These are phyloP conservation scores for Eupithecia tripunctaria DNA, from an alignment of 2,888 invertebrate species.

Conservation along the genomic window DNA sequence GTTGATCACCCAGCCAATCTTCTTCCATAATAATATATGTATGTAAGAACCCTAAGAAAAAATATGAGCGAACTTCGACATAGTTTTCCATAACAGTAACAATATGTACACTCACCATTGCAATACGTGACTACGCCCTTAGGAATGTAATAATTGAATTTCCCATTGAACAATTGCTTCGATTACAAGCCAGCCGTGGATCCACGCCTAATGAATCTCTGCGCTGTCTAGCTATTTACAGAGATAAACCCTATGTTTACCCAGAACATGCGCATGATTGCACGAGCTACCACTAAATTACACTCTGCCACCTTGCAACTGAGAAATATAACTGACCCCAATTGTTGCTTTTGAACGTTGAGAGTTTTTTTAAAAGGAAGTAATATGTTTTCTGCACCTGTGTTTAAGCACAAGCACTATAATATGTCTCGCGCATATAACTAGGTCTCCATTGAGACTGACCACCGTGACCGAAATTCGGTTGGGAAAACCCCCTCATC, in stretches of 20 bases:
- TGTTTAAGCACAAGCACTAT: not conserved
- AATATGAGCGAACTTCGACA: not conserved
- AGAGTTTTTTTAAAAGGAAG: not conserved
- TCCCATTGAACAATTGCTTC: slow-evolving; percentile 82
- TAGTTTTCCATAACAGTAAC: not conserved
- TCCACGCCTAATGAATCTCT: slow-evolving; percentile 83
- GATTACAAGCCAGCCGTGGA: slow-evolving; percentile 78
- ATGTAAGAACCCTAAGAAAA: not conserved
- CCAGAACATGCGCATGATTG: slow-evolving; percentile 81
- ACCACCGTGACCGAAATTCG: not conserved
- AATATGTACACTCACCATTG: not conserved
- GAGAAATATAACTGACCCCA: slow-evolving; percentile 39
- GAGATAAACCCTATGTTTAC: slow-evolving; percentile 82
- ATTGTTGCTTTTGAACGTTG: not conserved
- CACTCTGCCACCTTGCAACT: slow-evolving; percentile 57
- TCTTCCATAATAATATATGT: too few relatives aligned
- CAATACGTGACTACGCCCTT: slow-evolving; percentile 32
- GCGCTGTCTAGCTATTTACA: slow-evolving; percentile 81
- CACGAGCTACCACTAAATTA: slow-evolving; percentile 82
- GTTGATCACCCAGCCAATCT: too few relatives aligned
- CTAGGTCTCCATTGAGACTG: not conserved
- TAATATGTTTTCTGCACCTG: not conserved
- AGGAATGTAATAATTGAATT: slow-evolving; percentile 78
- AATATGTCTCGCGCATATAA: not conserved
- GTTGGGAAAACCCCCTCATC: not conserved